phyloP scores from a whole-genome alignment of 2,888 invertebrate species.

The Brachyopa scutellaris region DNA sequence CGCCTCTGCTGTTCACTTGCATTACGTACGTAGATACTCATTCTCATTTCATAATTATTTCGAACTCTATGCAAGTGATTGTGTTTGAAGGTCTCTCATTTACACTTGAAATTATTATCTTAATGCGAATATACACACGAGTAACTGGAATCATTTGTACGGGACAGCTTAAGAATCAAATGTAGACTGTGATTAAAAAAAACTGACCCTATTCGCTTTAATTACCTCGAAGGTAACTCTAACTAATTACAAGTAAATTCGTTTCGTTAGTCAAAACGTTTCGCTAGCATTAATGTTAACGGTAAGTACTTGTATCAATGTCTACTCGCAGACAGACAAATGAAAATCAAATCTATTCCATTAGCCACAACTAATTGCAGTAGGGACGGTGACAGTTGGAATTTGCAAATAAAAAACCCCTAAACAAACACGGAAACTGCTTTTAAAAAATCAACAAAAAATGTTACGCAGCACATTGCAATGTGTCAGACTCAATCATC shows the following conservation, averaged over 20 bases:
- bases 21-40: background rate
- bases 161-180: too few species aligned
- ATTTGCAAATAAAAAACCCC: conserved; percentile 13
- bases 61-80: conserved; percentile 36
- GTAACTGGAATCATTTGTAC: too few species aligned
- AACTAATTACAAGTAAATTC: conserved; percentile 45
- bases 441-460: too few species aligned
- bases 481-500: background rate
- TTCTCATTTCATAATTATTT: conserved; percentile 6
- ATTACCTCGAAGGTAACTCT: conserved; percentile 46
- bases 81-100: conserved; percentile 31
- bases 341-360: conserved; percentile 15
- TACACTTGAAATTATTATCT: background rate
- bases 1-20: conserved; percentile 5
- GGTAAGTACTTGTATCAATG: background rate
- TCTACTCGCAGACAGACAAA: conserved; percentile 22
- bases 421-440: background rate
- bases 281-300: too few species aligned
- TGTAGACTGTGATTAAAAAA: conserved; percentile 3
- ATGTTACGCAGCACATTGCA: conserved; percentile 1
- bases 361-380: conserved; percentile 42
- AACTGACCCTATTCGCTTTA: conserved; percentile 40
- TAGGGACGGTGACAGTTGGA: conserved; percentile 4
- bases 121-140: background rate
- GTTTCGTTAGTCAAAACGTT: too few species aligned